Evolutionary conservation across 2,113 vertebrate species (phyloP).

Genomic region (Trichomycterus rosablanca): DNA sequence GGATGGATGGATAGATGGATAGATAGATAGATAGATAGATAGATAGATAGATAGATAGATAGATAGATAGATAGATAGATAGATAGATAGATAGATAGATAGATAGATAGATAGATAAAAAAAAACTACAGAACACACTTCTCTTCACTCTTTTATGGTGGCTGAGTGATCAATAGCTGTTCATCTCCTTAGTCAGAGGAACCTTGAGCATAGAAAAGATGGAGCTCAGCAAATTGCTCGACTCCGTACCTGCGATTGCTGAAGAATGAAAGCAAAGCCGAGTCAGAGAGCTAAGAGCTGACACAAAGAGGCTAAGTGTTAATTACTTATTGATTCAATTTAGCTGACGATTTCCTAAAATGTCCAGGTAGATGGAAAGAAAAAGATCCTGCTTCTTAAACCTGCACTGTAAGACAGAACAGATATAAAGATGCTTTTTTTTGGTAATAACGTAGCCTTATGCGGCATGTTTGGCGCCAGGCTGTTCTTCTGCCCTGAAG

Average conservation of each 20-base stretch:
- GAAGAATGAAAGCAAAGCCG: neutral
- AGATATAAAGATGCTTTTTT: neutral
- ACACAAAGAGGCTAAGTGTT: conserved; percentile 62
- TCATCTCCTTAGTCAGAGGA: conserved; percentile 1
- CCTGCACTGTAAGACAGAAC: conserved; percentile 24
- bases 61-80: too few relatives aligned
- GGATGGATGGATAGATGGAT: too few relatives aligned
- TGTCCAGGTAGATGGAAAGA: neutral
- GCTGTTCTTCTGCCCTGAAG: conserved; percentile 1
- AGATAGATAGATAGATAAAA: too few relatives aligned
- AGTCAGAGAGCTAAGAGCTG: conserved; percentile 41
- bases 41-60: too few relatives aligned
- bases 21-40: too few relatives aligned
- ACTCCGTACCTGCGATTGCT: neutral
- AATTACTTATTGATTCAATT: conserved; percentile 76
- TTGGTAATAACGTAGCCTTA: neutral
- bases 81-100: too few relatives aligned
- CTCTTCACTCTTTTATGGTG: conserved; percentile 2
- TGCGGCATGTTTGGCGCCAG: neutral
- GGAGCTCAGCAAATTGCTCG: conserved; percentile 30
- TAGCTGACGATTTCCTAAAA: conserved; percentile 64
- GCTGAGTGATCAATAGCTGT: conserved; percentile 24
- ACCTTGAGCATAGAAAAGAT: conserved; percentile 5
- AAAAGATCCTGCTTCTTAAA: neutral
- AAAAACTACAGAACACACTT: too few relatives aligned